phyloP scores from a whole-genome alignment of 2,797 vertebrate species.

The Basileuterus tristriatus region DNA sequence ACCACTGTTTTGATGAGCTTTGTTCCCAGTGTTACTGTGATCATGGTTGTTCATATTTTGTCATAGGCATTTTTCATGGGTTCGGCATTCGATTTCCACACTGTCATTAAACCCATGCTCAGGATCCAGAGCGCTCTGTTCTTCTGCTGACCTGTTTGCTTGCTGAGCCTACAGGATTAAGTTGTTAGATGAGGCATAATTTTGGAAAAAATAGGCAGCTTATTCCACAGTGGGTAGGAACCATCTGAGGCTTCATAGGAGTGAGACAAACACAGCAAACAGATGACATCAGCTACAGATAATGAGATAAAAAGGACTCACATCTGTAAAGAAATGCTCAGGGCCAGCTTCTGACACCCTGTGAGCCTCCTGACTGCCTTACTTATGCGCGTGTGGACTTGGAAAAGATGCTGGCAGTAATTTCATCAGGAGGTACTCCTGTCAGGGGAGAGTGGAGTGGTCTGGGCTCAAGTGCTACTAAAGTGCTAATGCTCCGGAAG shows the following conservation, averaged over 20 bases:
- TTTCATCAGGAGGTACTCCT: neutral
- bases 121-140: neutral
- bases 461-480: neutral
- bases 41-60: conserved; percentile 38
- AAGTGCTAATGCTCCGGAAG: neutral
- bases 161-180: neutral
- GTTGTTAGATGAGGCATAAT: neutral
- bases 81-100: conserved; percentile 41
- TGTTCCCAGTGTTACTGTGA: neutral
- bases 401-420: neutral
- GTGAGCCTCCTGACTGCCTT: neutral
- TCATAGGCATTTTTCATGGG: conserved; percentile 49
- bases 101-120: conserved; percentile 17
- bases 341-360: neutral
- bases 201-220: neutral
- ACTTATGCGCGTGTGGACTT: neutral
- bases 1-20: neutral
- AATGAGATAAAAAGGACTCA: neutral
- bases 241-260: neutral
- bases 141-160: neutral
- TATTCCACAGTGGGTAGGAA: neutral
- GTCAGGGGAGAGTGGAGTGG: neutral
- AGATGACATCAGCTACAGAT: neutral
- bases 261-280: neutral
- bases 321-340: neutral